Conservation (phyloP, 1,140 invertebrate species). For the Lordiphosa mommai region DNA sequence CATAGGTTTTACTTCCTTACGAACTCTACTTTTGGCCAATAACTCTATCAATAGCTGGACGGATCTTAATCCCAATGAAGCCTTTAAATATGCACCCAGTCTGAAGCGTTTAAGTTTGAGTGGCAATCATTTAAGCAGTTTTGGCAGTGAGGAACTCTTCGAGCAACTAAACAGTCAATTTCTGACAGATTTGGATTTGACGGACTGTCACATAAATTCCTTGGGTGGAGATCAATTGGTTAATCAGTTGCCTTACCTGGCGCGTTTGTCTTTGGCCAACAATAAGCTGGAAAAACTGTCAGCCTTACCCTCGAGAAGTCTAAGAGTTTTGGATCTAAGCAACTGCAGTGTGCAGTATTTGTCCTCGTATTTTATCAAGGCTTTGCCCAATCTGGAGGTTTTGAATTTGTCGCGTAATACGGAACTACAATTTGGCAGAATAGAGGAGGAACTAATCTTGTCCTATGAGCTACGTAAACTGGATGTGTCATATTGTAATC, state of each 20-base stretch:
- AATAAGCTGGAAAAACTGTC: constrained; percentile 81
- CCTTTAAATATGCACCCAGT: constrained; percentile 78
- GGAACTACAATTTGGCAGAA: constrained; percentile 79
- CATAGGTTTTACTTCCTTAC: constrained; percentile 80
- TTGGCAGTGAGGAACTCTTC: constrained; percentile 78
- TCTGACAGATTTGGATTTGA: constrained; percentile 80
- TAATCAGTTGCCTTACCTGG: constrained; percentile 81
- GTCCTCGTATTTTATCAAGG: constrained; percentile 80
- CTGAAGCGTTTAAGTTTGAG: constrained; percentile 81
- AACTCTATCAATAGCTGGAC: constrained; percentile 82
- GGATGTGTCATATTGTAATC: constrained; percentile 84
- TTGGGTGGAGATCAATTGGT: constrained; percentile 81
- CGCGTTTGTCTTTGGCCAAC: constrained; percentile 80
- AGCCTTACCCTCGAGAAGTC: constrained; percentile 80
- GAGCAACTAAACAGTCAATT: constrained; percentile 79
- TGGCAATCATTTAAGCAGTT: constrained; percentile 80
- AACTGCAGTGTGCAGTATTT: constrained; percentile 81
- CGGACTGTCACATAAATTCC: constrained; percentile 81
- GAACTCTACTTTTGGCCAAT: constrained; percentile 81
- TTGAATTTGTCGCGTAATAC: constrained; percentile 82
- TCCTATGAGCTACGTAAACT: constrained; percentile 82
- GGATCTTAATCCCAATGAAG: constrained; percentile 80
- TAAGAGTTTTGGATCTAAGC: constrained; percentile 82
- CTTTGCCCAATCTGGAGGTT: constrained; percentile 80
- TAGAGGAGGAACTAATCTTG: constrained; percentile 75